Base-by-base conservation (phyloP, 2,888 invertebrate genomes). In the Magallana nippona region DNA sequence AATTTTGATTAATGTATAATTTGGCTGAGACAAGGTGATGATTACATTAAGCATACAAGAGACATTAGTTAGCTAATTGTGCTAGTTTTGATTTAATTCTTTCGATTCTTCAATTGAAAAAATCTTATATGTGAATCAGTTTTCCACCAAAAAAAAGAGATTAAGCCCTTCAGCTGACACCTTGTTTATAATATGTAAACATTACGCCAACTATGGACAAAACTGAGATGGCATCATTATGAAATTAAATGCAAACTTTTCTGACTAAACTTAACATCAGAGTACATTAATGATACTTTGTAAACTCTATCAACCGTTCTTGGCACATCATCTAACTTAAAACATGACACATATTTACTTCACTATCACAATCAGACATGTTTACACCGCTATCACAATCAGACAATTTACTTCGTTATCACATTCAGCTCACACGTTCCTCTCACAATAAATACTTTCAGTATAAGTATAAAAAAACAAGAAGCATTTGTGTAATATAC, bases 321-420 rank as follows among this genome's bases (percentile, higher is more conserved):
- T 71, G 71, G 71, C 71, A 71, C 71, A 71, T 71, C 22, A 32
- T 60, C 60, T 60, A n/a, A n/a, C n/a, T 10, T n/a, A 1, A 60
- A 60, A 60, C 60, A 60, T n/a, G 17, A 60, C n/a, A n/a, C n/a
- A 60, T n/a, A 60, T 60, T 60, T 58, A 15, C n/a, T 13, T 63
- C 15, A 15, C 22, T 27, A 10, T 63, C 27, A 27, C 22, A 63
- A 58, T 17, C 13, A 63, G 27, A 63, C 19, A 63, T 22, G 27
- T 63, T 63, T 27, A 71, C 63, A 71, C 5, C 63, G 13, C 19
- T 71, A 17, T 60, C 19, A 44, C n/a, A 60, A 17, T 1, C 17
- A 19, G n/a, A 60, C 10, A 19, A 27, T 71, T 71, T 27, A 71
- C 63, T 19, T 22, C 63, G 13, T 11, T 71, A 17, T 60, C 19